These are phyloP conservation scores for Toxotes lorentzi DNA, from an alignment of 2,797 vertebrate genomes.

Conservation along the genomic window DNA sequence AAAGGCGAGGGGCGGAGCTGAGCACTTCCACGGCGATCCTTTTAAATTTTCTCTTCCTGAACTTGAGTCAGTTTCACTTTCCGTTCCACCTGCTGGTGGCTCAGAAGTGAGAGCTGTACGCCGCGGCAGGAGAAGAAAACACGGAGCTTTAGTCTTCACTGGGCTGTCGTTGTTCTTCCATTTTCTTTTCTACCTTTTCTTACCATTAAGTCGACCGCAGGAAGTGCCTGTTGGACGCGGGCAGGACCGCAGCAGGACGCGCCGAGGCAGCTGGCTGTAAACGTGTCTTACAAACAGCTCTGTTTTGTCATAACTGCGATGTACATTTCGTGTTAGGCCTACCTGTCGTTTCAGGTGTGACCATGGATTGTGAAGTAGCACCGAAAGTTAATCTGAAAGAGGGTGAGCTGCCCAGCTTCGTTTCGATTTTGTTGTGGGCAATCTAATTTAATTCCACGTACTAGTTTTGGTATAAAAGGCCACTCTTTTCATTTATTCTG, in stretches of 20 bases:
- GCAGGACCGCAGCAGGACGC: neutral
- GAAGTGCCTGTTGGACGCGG: neutral
- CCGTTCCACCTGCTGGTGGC: slow-evolving; percentile 7
- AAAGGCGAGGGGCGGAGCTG: slow-evolving; percentile 29
- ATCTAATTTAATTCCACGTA: neutral
- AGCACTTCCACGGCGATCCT: neutral
- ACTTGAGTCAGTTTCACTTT: slow-evolving; percentile 68
- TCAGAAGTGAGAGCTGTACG: no score
- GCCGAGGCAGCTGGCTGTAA: neutral
- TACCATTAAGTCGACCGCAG: no score
- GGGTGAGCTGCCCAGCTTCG: slow-evolving; percentile 59
- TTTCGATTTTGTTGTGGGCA: slow-evolving; percentile 37
- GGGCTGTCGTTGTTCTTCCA: neutral
- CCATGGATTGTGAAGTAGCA: slow-evolving; percentile 53
- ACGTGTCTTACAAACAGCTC: neutral
- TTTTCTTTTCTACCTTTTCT: no score
- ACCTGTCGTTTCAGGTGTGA: slow-evolving; percentile 42
- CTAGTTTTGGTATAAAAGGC: neutral
- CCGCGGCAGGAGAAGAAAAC: neutral
- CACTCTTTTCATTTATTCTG: neutral
- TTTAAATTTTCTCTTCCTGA: slow-evolving; percentile 60
- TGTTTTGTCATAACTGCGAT: neutral
- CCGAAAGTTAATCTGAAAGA: slow-evolving; percentile 43
- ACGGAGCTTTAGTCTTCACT: neutral
- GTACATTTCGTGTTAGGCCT: neutral